phyloP scores from a whole-genome alignment of 1,140 invertebrate species.

The Nasonia giraulti region DNA sequence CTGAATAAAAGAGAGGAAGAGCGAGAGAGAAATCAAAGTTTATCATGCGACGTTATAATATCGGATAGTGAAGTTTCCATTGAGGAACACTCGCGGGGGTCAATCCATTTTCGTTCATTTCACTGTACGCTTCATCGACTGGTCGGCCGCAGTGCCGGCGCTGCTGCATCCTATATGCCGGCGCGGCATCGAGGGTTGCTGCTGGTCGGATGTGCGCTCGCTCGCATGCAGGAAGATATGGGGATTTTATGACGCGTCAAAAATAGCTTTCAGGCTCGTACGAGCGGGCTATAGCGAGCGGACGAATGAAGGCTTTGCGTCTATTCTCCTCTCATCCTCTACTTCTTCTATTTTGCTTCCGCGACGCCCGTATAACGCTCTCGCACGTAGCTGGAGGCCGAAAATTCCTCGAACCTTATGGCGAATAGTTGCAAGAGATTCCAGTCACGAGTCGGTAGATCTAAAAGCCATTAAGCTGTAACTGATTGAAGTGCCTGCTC shows the following conservation, averaged over 20 bases:
- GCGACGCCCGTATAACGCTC: neutral
- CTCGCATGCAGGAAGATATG: neutral
- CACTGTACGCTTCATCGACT: neutral
- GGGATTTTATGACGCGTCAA: neutral
- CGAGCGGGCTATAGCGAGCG: neutral
- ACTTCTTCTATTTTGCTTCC: neutral
- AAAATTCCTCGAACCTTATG: neutral
- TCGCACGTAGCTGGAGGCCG: neutral
- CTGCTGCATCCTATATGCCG: neutral
- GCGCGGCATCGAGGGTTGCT: neutral
- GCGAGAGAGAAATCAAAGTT: neutral
- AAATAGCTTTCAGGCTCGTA: neutral
- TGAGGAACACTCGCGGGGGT: neutral
- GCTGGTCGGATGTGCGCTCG: neutral
- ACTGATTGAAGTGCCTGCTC: neutral
- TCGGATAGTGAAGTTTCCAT: neutral
- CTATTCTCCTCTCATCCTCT: neutral
- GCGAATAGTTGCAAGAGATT: neutral
- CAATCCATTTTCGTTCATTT: neutral
- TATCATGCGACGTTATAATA: neutral
- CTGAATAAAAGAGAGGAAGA: no score
- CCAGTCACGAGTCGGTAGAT: neutral
- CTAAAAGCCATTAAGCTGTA: slow-evolving; percentile 4
- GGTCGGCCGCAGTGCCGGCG: neutral
- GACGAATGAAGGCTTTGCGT: neutral